Percentiles rank a stretch among this genome's conserved stretches.
Conservation (phyloP, 2,113 vertebrate genomes). For the Plectropomus leopardus region DNA sequence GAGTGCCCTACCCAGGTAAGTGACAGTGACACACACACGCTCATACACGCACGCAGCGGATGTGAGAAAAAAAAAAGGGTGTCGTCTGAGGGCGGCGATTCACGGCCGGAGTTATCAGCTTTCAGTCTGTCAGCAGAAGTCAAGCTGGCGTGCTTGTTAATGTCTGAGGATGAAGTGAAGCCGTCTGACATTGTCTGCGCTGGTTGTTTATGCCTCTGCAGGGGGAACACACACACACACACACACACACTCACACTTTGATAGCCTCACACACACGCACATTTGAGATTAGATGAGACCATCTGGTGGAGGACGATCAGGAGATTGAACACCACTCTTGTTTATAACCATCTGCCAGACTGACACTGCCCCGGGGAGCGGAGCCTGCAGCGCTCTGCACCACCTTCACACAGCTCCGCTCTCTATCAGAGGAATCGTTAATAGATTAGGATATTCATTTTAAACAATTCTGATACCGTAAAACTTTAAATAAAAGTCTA, state of each 20-base stretch:
- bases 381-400: conserved; percentile 35
- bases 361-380: conserved; percentile 59
- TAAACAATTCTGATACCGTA: no score
- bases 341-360: conserved; percentile 81
- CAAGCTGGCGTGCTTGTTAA: conserved; percentile 54
- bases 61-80: conserved; percentile 1
- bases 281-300: conserved; percentile 77
- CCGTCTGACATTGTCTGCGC: conserved; percentile 67
- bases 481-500: no score
- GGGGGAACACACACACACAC: conserved; percentile 41
- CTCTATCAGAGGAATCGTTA: conserved; percentile 1
- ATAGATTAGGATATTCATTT: no score
- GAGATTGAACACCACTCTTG: conserved; percentile 79
- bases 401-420: conserved; percentile 37
- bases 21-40: background rate
- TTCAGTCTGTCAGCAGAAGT: conserved; percentile 52
- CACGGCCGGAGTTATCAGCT: conserved; percentile 30
- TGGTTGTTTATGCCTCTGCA: conserved; percentile 68
- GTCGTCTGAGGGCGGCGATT: conserved; percentile 24
- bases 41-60: conserved; percentile 17
- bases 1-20: conserved; percentile 97
- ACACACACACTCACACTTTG: conserved; percentile 29
- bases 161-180: conserved; percentile 67
- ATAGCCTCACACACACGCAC: conserved; percentile 49
- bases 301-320: conserved; percentile 75